Base-by-base conservation (phyloP, 1,140 invertebrate species). In the Drosophila erecta region DNA sequence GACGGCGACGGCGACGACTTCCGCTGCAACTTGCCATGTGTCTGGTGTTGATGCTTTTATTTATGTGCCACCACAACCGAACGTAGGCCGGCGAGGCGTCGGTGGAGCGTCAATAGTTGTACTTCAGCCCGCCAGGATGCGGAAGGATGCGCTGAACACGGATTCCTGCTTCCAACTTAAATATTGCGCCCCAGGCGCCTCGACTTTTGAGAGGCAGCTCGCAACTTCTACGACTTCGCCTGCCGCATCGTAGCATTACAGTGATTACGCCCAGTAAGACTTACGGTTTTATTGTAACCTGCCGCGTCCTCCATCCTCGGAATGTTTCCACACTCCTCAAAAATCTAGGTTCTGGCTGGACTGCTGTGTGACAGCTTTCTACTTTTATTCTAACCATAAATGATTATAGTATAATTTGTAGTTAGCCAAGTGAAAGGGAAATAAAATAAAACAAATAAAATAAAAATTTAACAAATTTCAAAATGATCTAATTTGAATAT, bases 11-110 rank as follows among this genome's bases (percentile, higher is more conserved):
- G 40, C 70, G 76, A 83, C 83, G 79, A 89, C 85, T 89, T 90
- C 83, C 84, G 79, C 71, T 80, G 84, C 85, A 90, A 79, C 76
- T 71, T 84, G 80, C 85, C 71, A 69, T 77, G 67, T 77, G 84
- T 75, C 84, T 89, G 81, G 74, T 81, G 81, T 87, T 86, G 81
- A 86, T 86, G 81, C 83, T 72, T 79, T 87, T 80, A 87, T 86
- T 86, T 84, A 83, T 79, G 41, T 59, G 51, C 22, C 33, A 51
- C 65, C 80, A 70, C 64, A 87, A 87, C 75, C 87, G 75, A 72
- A 24, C 70, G 47, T 56, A 78, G 67, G 53, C 64, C 69, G 64
- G 59, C 47, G 79, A 61, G 79, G 83, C 84, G 84, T 87, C 69
- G 64, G 62, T 49, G 79, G 61, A 87, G 83, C 84, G 79, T 87